Evolutionary conservation across 2,888 invertebrate species (phyloP), one percentile per base, ranked within the genome.

Genomic region (Acanthosepion pharaonis): DNA sequence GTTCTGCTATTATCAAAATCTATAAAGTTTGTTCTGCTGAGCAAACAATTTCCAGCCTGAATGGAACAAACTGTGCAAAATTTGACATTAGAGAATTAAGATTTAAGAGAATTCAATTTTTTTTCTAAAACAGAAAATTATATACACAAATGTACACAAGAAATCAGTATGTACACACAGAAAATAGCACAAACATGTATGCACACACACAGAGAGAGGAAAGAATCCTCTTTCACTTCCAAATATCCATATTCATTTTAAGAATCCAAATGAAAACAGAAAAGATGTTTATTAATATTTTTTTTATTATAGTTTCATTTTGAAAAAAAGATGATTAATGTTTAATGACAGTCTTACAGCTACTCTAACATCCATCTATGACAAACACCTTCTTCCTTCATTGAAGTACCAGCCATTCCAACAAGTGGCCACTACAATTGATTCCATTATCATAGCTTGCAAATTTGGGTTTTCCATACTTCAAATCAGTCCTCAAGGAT

Each of bases 341-440:
- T 78, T 78, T 78, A 78, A 78, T 78, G 78, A 78, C n/a, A 59
- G 59, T 59, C 59, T 59, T 59, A 59, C 20, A n/a, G n/a, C 78
- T 78, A 78, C n/a, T 78, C 92, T 93, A 93, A 93, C 92, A 93
- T 92, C 92, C 92, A 92, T 51, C 28, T 93, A 49, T 93, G 92
- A 49, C 92, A 93, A 53, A 93, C 92, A 93, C 92, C 51, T 49
- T 93, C 51, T 49, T 93, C 53, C 18, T 48, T 93, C 51, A 28
- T n/a, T 49, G 25, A 91, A 91, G 6, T 15, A 42, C 92, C 42
- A 42, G 28, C 92, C 92, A 28, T 51, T 51, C 49, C 49, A n/a
- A n/a, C 49, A 93, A 93, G 28, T n/a, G 78, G 78, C 78, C n/a
- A 78, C n/a, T 78, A 78, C n/a, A 18, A 78, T 33, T n/a, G n/a